These are phyloP conservation scores for Dermolepida albohirtum DNA, from an alignment of 2,888 invertebrate species.

Conservation along the genomic window DNA sequence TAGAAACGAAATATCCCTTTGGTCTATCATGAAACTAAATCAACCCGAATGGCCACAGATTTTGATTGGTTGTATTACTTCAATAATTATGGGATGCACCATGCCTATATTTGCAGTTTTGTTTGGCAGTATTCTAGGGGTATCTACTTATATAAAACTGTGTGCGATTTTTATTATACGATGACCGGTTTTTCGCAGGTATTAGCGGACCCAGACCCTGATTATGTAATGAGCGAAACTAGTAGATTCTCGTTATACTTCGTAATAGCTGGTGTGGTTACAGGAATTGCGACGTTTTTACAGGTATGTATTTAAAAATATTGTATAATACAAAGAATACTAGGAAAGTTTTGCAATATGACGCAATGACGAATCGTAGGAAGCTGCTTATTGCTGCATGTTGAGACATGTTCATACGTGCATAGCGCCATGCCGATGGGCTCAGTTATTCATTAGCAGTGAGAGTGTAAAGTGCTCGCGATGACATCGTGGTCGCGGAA, in stretches of 20 bases:
- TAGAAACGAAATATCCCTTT: conserved; percentile 2
- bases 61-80: conserved; percentile 71
- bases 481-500: too few species aligned
- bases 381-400: too few species aligned
- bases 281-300: conserved; percentile 75
- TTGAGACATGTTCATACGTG: too few species aligned
- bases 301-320: conserved; percentile 66
- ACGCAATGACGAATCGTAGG: too few species aligned
- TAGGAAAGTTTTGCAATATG: too few species aligned
- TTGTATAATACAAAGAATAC: too few species aligned
- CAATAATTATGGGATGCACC: conserved; percentile 75
- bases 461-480: too few species aligned
- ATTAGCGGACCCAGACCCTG: conserved; percentile 66
- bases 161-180: neutral
- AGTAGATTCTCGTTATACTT: conserved; percentile 75
- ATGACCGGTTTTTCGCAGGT: conserved; percentile 61
- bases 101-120: conserved; percentile 81
- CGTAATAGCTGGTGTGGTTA: conserved; percentile 73
- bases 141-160: conserved; percentile 51
- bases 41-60: conserved; percentile 77
- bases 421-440: too few species aligned
- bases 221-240: conserved; percentile 70
- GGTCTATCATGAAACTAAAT: conserved; percentile 65
- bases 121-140: conserved; percentile 78
- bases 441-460: too few species aligned